Percentiles rank a stretch among this genome's conserved stretches.
phyloP scores from a whole-genome alignment of 2,888 invertebrate genomes.

The Athetis lepigone region DNA sequence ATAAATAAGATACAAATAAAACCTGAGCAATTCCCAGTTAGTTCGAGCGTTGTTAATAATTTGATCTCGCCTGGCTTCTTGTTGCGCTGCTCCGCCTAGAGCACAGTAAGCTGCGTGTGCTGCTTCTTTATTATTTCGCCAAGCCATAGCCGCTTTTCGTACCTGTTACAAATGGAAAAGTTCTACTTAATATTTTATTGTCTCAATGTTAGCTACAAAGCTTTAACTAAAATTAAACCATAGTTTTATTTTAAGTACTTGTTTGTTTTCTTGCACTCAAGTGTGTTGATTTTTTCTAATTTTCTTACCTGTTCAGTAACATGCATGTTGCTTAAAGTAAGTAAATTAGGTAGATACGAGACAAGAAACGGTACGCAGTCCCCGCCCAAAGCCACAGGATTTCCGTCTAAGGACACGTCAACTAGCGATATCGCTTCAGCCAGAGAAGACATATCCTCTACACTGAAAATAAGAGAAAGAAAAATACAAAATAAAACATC shows the following conservation, averaged over 20 bases:
- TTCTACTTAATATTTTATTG: too few species aligned
- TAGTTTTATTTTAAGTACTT: too few species aligned
- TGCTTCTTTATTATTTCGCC: slow-evolving; percentile 94
- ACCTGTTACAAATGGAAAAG: slow-evolving; percentile 78
- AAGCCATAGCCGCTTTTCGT: slow-evolving; percentile 94
- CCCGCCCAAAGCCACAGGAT: slow-evolving; percentile 95
- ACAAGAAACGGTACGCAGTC: slow-evolving; percentile 96
- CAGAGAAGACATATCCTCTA: slow-evolving; percentile 96
- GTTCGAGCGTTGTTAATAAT: slow-evolving; percentile 96
- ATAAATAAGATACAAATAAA: background rate
- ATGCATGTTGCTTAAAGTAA: slow-evolving; percentile 94
- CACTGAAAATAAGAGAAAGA: slow-evolving; percentile 84
- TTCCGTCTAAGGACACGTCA: slow-evolving; percentile 96
- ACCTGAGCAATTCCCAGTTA: slow-evolving; percentile 95
- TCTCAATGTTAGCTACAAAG: too few species aligned
- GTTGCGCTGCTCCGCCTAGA: slow-evolving; percentile 89
- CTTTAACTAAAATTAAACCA: too few species aligned
- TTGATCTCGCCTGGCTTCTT: slow-evolving; percentile 93
- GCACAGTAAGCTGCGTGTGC: slow-evolving; percentile 93
- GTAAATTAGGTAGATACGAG: slow-evolving; percentile 94
- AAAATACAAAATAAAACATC: background rate
- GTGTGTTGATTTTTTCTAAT: slow-evolving; percentile 33
- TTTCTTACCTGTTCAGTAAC: slow-evolving; percentile 92
- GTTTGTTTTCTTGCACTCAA: background rate
- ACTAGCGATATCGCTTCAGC: slow-evolving; percentile 94